Evolutionary conservation across 2,888 invertebrate species (phyloP).

Genomic region (Agriotes lineatus): DNA sequence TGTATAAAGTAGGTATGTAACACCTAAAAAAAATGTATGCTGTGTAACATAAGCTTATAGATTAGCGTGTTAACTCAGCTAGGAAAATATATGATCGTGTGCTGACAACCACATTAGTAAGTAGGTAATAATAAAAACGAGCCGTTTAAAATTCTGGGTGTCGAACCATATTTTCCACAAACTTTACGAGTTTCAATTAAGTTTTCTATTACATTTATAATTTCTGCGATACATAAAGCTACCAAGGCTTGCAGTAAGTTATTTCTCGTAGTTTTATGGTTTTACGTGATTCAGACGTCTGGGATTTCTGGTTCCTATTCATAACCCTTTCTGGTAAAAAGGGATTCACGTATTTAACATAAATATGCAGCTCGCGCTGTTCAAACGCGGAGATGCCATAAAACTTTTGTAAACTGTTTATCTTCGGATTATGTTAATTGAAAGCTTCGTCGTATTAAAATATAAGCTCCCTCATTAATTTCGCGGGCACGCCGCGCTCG

Average conservation of each 20-base stretch:
- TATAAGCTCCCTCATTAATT: slow-evolving; percentile 48
- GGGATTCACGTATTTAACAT: slow-evolving; percentile 35
- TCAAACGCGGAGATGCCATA: slow-evolving; percentile 39
- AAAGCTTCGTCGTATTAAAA: slow-evolving; percentile 46
- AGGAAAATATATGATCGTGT: no score
- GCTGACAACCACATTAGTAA: neutral
- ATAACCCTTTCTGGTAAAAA: slow-evolving; percentile 20
- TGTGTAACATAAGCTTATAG: no score
- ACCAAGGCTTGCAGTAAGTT: slow-evolving; percentile 7
- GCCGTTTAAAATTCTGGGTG: slow-evolving; percentile 16
- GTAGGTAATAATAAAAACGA: neutral
- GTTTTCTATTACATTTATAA: slow-evolving; percentile 26
- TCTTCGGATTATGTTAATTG: slow-evolving; percentile 49
- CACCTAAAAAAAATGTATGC: no score
- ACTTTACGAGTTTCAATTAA: slow-evolving; percentile 34
- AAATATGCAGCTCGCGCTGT: slow-evolving; percentile 34
- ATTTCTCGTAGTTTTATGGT: slow-evolving; percentile 21
- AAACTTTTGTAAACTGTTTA: slow-evolving; percentile 48
- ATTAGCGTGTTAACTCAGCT: no score
- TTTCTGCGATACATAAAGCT: slow-evolving; percentile 19
- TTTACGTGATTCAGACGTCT: slow-evolving; percentile 11
- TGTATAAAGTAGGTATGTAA: no score
- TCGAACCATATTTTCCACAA: slow-evolving; percentile 17
- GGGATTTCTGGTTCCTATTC: slow-evolving; percentile 22
- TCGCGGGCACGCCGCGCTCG: slow-evolving; percentile 38